A percentile compares a stretch with the other conserved stretches of the same genome.
Conservation (phyloP, 92 coral and sea anemone species). For the Heliopora coerulea region DNA sequence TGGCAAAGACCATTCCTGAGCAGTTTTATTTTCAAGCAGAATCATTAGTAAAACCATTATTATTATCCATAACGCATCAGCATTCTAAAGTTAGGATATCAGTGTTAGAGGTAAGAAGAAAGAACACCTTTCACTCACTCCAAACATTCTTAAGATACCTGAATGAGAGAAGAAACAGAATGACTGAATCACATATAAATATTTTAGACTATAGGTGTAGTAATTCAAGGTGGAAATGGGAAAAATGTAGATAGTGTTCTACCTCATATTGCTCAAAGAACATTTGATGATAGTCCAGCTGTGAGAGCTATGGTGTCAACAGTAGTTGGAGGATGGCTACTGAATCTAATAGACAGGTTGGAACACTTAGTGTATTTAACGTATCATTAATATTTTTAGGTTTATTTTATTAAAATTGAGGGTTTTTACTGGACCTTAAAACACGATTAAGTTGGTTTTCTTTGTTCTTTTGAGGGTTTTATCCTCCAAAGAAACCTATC, state of each 20-base stretch:
- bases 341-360: slow-evolving; percentile 86
- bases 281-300: slow-evolving; percentile 89
- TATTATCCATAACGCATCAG: slow-evolving; percentile 82
- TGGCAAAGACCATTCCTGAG: slow-evolving; percentile 84
- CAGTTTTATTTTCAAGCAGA: slow-evolving; percentile 95
- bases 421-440: too few relatives aligned
- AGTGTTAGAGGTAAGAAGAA: slow-evolving; percentile 70
- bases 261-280: slow-evolving; percentile 91
- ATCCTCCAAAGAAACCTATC: too few relatives aligned
- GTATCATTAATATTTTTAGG: too few relatives aligned
- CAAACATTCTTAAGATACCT: too few relatives aligned
- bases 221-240: slow-evolving; percentile 89
- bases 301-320: slow-evolving; percentile 84
- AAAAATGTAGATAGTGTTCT: slow-evolving; percentile 95
- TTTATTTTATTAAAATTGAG: too few relatives aligned
- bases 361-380: too few relatives aligned
- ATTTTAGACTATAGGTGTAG: slow-evolving; percentile 79
- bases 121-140: too few relatives aligned
- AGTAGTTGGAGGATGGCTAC: slow-evolving; percentile 89
- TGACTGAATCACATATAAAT: too few relatives aligned
- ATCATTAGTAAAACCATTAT: slow-evolving; percentile 82
- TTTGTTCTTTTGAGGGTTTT: too few relatives aligned
- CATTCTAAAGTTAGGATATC: slow-evolving; percentile 95
- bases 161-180: too few relatives aligned
- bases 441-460: too few relatives aligned